Conservation (phyloP, 2,797 vertebrate genomes). For the Falco novaeseelandiae region DNA sequence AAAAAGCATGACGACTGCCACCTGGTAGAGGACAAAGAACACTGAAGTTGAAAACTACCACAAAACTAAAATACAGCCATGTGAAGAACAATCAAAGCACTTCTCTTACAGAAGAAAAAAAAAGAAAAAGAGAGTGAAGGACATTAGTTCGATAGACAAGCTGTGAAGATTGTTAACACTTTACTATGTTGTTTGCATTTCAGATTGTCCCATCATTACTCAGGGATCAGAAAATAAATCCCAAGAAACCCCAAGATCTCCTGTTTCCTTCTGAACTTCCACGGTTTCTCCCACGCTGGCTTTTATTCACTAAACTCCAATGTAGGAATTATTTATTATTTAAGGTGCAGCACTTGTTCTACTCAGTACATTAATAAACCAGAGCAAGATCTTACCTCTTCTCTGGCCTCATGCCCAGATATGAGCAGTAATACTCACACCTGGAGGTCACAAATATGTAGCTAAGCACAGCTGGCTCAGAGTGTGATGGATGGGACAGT, state of each 20-base stretch:
- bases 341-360: background rate
- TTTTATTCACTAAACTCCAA: background rate
- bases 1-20: slow-evolving; percentile 49
- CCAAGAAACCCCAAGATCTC: background rate
- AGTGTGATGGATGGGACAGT: background rate
- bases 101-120: background rate
- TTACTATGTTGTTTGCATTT: background rate
- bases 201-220: background rate
- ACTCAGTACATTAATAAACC: background rate
- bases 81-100: background rate
- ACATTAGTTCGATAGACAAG: background rate
- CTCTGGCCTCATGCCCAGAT: background rate
- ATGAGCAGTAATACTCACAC: background rate
- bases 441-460: background rate
- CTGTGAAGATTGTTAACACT: background rate
- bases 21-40: slow-evolving; percentile 36
- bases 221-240: background rate
- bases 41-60: slow-evolving; percentile 15
- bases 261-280: background rate
- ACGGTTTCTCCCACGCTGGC: background rate
- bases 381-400: background rate
- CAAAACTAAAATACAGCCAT: background rate
- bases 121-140: background rate
- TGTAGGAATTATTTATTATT: background rate
- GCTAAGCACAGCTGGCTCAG: background rate